phyloP scores from a whole-genome alignment of 2,113 vertebrate species.

The Oreocharis arfaki region DNA sequence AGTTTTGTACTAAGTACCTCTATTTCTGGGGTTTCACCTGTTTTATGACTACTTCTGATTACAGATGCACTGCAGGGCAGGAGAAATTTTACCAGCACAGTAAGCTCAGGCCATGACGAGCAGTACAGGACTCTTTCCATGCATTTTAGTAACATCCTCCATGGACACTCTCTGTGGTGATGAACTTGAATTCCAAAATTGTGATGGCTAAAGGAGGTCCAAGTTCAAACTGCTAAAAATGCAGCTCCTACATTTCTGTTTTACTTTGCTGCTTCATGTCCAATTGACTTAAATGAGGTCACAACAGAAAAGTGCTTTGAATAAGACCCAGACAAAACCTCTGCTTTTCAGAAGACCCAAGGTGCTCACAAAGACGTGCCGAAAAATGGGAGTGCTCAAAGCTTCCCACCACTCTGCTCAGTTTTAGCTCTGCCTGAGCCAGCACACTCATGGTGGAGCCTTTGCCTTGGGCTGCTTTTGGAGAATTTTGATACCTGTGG shows the following conservation, averaged over 20 bases:
- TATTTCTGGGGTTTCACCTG: not conserved
- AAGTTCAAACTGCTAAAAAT: slow-evolving; percentile 2
- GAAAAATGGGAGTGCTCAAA: not conserved
- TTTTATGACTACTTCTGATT: not conserved
- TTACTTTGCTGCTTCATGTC: not conserved
- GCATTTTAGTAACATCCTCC: not conserved
- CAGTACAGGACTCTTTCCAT: not conserved
- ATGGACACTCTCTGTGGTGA: not conserved
- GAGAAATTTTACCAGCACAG: not conserved
- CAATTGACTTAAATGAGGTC: not conserved
- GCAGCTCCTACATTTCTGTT: not conserved
- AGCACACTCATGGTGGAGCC: not conserved
- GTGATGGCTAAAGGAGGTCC: not conserved
- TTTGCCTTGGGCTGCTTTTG: not conserved
- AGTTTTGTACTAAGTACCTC: not conserved
- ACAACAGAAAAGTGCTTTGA: not conserved
- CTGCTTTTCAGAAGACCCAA: not conserved
- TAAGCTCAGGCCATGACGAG: not conserved
- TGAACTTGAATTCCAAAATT: not conserved
- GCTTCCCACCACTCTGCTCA: not conserved
- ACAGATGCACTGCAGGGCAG: not conserved
- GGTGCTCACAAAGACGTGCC: not conserved
- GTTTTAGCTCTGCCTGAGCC: not conserved
- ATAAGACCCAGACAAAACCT: not conserved
- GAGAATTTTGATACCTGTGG: not conserved